Conservation (phyloP, 2,888 invertebrate genomes). For the Hypselothyrea guttata region DNA sequence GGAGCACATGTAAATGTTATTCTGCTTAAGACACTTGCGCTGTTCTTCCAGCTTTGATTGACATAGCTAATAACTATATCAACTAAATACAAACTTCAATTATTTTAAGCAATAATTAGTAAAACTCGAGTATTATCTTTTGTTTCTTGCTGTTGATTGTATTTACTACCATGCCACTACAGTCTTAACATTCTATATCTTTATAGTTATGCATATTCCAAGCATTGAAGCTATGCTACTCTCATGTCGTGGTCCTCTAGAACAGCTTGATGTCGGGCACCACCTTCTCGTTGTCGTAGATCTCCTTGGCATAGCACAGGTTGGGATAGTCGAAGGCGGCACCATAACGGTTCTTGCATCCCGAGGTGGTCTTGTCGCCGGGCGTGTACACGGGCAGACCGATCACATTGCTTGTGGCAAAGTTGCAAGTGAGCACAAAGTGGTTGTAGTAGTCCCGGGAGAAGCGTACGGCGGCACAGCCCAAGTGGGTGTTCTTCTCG, state of each 20-base stretch:
- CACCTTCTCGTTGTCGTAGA: conserved; percentile 57
- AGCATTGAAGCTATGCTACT: no score
- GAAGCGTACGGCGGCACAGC: conserved; percentile 57
- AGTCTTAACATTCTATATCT: no score
- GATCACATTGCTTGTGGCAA: conserved; percentile 52
- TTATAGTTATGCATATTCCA: no score
- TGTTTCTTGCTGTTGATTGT: no score
- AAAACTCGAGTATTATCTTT: no score
- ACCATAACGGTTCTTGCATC: conserved; percentile 58
- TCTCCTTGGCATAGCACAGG: conserved; percentile 58
- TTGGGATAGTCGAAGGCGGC: conserved; percentile 58
- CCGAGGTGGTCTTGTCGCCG: conserved; percentile 49
- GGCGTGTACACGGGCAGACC: conserved; percentile 54
- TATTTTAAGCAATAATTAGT: no score
- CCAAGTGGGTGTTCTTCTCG: conserved; percentile 57
- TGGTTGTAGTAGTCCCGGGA: conserved; percentile 43
- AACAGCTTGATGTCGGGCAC: conserved; percentile 36
- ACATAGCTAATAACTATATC: no score
- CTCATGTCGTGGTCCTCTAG: conserved; percentile 3
- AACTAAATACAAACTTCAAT: no score
- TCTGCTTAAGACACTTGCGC: no score
- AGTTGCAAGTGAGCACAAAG: conserved; percentile 61
- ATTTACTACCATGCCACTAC: no score
- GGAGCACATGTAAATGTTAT: no score
- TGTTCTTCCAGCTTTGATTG: no score